A percentile compares a stretch with the other conserved stretches of the same genome.
Evolutionary conservation across 1,140 invertebrate genomes (phyloP).

Genomic region (Drosophila erecta): DNA sequence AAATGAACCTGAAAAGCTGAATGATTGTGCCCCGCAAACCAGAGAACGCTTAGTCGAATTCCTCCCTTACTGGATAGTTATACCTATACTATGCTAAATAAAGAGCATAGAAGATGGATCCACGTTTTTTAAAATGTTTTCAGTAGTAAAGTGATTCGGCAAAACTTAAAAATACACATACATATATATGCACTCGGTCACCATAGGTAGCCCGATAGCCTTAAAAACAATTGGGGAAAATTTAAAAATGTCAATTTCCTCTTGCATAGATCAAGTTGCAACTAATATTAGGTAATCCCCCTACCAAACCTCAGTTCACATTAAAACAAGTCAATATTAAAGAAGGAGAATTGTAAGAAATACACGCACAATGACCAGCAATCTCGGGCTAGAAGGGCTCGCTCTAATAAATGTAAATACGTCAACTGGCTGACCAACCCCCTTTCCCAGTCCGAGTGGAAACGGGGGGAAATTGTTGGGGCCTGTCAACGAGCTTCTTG

Average conservation of each 20-base stretch:
- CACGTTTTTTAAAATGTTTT: too few relatives aligned
- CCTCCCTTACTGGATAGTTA: too few relatives aligned
- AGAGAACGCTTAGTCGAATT: too few relatives aligned
- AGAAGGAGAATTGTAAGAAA: constrained; percentile 48
- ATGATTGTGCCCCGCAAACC: too few relatives aligned
- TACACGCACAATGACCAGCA: constrained; percentile 14
- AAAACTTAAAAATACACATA: too few relatives aligned
- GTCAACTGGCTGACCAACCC: constrained; percentile 49
- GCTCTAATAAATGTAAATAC: constrained; percentile 69
- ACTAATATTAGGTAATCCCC: constrained; percentile 3
- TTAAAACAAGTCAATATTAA: constrained; percentile 36
- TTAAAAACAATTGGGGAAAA: not conserved
- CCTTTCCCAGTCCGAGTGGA: not conserved
- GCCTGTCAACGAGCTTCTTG: constrained; percentile 48
- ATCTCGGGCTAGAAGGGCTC: constrained; percentile 9
- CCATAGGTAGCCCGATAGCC: not conserved
- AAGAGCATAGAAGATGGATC: too few relatives aligned
- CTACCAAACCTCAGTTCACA: not conserved
- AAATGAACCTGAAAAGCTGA: too few relatives aligned
- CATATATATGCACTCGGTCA: not conserved
- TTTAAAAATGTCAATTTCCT: not conserved
- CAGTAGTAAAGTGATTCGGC: too few relatives aligned
- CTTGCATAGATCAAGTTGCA: not conserved
- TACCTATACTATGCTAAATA: too few relatives aligned
- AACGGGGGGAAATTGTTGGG: not conserved